Percentiles rank a stretch among this genome's conserved stretches.
Evolutionary conservation across 2,797 vertebrate species (phyloP).

Genomic region (Spinibarbus caldwelli): DNA sequence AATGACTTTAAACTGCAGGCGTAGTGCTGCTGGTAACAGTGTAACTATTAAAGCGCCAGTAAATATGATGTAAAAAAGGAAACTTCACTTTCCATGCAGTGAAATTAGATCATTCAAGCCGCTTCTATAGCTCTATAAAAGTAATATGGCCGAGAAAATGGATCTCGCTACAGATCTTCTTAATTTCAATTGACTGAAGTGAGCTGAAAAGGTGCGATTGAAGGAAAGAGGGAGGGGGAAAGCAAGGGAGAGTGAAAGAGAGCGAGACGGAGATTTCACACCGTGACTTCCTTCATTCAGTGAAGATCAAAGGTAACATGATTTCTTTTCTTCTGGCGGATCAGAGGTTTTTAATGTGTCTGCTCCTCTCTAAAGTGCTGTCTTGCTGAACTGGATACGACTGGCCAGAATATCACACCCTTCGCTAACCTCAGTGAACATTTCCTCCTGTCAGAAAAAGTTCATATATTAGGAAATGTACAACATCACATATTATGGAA

Average conservation of each 20-base stretch:
- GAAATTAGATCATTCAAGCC: neutral
- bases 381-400: slow-evolving; percentile 4
- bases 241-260: neutral
- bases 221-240: neutral
- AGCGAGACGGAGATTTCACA: slow-evolving; percentile 39
- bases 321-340: slow-evolving; percentile 51
- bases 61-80: slow-evolving; percentile 11
- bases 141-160: neutral
- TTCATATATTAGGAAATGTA: neutral
- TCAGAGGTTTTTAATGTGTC: slow-evolving; percentile 43
- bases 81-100: neutral
- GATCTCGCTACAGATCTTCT: neutral
- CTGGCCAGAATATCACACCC: slow-evolving; percentile 30
- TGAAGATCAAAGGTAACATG: slow-evolving; percentile 49
- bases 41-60: neutral
- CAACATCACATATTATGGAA: neutral
- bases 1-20: slow-evolving; percentile 18
- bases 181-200: slow-evolving; percentile 27
- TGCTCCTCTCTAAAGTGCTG: slow-evolving; percentile 18
- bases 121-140: neutral
- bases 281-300: slow-evolving; percentile 37
- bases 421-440: slow-evolving; percentile 14
- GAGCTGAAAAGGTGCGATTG: slow-evolving; percentile 16
- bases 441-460: slow-evolving; percentile 26
- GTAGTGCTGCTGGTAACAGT: neutral